A percentile compares a stretch with the other conserved stretches of the same genome.
Conservation (phyloP, 1,140 invertebrate species). For the Nasonia longicornis region DNA sequence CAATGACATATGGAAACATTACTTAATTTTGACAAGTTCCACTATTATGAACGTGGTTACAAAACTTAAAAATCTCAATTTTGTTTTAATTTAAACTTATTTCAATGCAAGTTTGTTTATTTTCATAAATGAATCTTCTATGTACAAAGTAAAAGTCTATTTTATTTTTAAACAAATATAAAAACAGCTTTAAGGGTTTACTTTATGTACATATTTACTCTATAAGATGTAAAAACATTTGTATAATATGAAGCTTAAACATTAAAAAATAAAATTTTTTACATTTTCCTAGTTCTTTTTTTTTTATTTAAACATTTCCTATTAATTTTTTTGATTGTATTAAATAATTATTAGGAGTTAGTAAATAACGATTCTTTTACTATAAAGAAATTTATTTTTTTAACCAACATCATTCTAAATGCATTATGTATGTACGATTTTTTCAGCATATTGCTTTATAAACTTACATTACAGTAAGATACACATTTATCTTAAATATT, state of each 20-base stretch:
- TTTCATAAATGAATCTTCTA: neutral
- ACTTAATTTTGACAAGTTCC: too few species aligned
- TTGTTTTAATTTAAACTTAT: neutral
- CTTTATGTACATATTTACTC: neutral
- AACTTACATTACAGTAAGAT: constrained; percentile 35
- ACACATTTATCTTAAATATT: constrained; percentile 41
- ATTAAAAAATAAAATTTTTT: constrained; percentile 25
- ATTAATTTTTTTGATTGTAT: neutral
- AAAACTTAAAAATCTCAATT: neutral
- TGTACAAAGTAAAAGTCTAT: neutral
- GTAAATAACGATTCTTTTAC: neutral
- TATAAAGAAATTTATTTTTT: constrained; percentile 38
- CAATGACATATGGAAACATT: too few species aligned
- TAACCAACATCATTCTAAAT: constrained; percentile 35
- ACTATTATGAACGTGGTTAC: neutral
- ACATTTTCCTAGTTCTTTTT: constrained; percentile 18
- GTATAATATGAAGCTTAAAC: neutral
- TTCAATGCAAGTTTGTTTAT: neutral
- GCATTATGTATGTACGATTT: constrained; percentile 37
- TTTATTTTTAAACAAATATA: neutral
- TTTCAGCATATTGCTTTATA: constrained; percentile 29
- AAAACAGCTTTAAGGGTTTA: neutral
- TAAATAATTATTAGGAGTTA: neutral
- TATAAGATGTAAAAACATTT: constrained; percentile 19
- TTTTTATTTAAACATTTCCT: too few species aligned